Conservation (phyloP, 2,113 vertebrate species). For the Cyanoliseus patagonus region DNA sequence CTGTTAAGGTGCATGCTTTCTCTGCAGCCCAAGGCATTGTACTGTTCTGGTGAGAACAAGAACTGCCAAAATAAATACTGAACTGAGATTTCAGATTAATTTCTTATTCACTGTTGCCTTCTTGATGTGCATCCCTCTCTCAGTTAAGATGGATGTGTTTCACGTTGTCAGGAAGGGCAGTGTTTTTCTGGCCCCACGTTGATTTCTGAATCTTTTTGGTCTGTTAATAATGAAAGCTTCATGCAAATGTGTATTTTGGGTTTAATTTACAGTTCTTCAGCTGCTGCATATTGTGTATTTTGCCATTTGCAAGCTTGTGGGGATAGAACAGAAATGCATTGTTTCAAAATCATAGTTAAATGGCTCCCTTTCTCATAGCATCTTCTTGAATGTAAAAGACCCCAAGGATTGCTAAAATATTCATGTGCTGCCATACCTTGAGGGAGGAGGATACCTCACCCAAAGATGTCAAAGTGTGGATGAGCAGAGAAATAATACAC, state of each 20-base stretch:
- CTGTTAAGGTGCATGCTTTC: neutral
- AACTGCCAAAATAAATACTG: constrained; percentile 8
- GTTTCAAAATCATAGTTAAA: neutral
- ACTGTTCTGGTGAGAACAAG: neutral
- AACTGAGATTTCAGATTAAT: neutral
- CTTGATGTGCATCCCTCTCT: neutral
- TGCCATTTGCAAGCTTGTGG: neutral
- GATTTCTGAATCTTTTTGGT: neutral
- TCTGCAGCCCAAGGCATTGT: constrained; percentile 30
- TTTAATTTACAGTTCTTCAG: neutral
- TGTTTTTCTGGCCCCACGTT: neutral
- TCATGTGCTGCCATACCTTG: neutral
- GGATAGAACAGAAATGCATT: neutral
- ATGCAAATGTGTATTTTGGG: neutral
- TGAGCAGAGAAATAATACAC: constrained; percentile 29
- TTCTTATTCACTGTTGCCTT: constrained; percentile 5
- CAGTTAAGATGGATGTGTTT: constrained; percentile 29
- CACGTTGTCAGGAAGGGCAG: constrained; percentile 28
- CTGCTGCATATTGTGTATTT: neutral
- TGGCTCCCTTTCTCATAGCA: neutral
- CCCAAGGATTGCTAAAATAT: constrained; percentile 34
- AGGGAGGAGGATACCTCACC: neutral
- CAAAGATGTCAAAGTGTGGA: neutral
- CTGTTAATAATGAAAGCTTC: neutral
- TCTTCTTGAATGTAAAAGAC: neutral